Evolutionary conservation across 1,140 invertebrate species (phyloP).

Genomic region (Apis cerana): DNA sequence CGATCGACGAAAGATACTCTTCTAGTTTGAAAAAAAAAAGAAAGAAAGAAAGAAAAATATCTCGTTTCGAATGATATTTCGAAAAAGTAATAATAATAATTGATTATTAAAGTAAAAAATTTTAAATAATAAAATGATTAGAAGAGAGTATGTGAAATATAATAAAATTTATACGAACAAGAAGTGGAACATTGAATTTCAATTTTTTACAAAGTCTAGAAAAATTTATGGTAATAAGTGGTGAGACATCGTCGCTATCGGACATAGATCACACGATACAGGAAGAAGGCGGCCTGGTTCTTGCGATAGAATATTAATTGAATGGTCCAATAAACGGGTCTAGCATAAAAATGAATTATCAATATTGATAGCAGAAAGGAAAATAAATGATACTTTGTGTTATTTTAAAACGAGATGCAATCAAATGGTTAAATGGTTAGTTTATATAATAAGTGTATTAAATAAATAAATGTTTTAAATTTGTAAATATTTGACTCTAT

Average conservation of each 20-base stretch:
- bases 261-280: constrained; percentile 21
- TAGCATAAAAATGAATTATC: constrained; percentile 15
- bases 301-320: constrained; percentile 32
- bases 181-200: background rate
- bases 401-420: background rate
- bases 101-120: background rate
- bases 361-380: background rate
- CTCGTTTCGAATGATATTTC: background rate
- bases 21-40: background rate
- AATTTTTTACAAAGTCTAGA: background rate
- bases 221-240: background rate
- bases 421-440: constrained; percentile 21
- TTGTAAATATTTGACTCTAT: background rate
- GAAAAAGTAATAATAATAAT: no score
- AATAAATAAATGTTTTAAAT: background rate
- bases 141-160: background rate
- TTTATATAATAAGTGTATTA: constrained; percentile 7
- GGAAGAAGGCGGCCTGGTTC: background rate
- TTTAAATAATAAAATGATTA: background rate
- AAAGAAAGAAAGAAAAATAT: no score
- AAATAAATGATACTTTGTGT: background rate
- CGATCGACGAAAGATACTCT: background rate
- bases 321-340: constrained; percentile 9
- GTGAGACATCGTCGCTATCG: background rate
- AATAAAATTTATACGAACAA: background rate